phyloP scores from a whole-genome alignment of 2,888 invertebrate genomes.

The Cistogaster globosa region DNA sequence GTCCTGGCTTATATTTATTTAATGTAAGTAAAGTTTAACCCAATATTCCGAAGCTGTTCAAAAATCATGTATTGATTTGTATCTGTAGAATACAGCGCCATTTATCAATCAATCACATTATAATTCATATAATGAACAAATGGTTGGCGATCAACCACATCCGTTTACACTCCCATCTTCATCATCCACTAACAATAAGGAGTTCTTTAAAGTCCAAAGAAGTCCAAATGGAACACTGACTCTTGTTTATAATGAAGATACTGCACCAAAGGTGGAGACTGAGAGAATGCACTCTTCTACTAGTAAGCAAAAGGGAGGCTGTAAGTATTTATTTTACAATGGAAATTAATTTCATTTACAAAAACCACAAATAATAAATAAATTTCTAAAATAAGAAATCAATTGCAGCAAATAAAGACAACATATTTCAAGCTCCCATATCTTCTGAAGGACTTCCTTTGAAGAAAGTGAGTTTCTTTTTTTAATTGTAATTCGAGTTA shows the following conservation, averaged over 20 bases:
- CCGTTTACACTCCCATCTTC: constrained; percentile 66
- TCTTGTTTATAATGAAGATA: constrained; percentile 79
- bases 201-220: constrained; percentile 81
- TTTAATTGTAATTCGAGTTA: not conserved
- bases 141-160: constrained; percentile 51
- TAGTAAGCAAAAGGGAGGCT: not conserved
- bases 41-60: not conserved
- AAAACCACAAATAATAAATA: not conserved
- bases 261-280: not conserved
- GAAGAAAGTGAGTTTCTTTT: constrained; percentile 48
- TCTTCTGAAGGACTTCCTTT: constrained; percentile 51
- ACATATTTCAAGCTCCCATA: constrained; percentile 44
- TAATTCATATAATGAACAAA: constrained; percentile 52
- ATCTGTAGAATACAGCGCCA: constrained; percentile 59
- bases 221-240: constrained; percentile 81
- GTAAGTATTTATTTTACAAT: constrained; percentile 52
- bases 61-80: constrained; percentile 9
- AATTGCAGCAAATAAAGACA: constrained; percentile 50
- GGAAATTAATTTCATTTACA: not conserved
- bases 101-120: constrained; percentile 39
- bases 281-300: not conserved
- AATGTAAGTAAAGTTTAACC: constrained; percentile 49
- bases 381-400: constrained; percentile 21
- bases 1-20: constrained; percentile 58
- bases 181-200: constrained; percentile 76